Percentiles rank a stretch among this genome's conserved stretches.
These are phyloP conservation scores for Drosophila obscura DNA, from an alignment of 1,140 invertebrate genomes.

Conservation along the genomic window DNA sequence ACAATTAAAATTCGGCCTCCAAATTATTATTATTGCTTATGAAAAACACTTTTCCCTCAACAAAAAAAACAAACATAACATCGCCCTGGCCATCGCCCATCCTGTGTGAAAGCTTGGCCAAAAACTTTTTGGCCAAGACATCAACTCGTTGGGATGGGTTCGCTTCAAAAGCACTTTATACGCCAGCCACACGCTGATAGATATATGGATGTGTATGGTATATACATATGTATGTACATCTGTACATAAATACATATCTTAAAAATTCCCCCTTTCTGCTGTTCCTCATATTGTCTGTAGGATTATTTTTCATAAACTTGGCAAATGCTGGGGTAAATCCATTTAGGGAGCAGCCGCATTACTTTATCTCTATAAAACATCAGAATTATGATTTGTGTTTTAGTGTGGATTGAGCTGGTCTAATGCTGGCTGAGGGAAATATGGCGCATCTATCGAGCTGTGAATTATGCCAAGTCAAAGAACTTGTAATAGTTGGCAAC, in stretches of 20 bases:
- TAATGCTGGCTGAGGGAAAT: conserved; percentile 24
- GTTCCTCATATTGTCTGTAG: conserved; percentile 30
- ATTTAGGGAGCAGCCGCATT: conserved; percentile 74
- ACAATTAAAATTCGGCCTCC: conserved; percentile 78
- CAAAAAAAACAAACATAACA: background rate
- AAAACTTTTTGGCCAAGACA: conserved; percentile 50
- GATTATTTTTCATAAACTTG: conserved; percentile 81
- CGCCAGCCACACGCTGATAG: conserved; percentile 55
- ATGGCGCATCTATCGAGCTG: conserved; percentile 20
- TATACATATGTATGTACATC: conserved; percentile 22
- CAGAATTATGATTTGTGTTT: conserved; percentile 71
- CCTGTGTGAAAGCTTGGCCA: conserved; percentile 22
- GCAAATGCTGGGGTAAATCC: conserved; percentile 76
- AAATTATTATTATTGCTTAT: conserved; percentile 81
- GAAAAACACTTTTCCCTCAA: conserved; percentile 71
- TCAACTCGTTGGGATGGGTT: conserved; percentile 64
- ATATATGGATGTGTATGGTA: conserved; percentile 40
- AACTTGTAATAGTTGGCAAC: conserved; percentile 56
- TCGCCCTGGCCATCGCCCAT: conserved; percentile 15
- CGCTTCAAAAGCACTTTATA: conserved; percentile 80
- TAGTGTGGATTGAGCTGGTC: conserved; percentile 28
- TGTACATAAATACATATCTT: conserved; percentile 2
- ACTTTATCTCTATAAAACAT: conserved; percentile 76
- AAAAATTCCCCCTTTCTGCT: conserved; percentile 1
- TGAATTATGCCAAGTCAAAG: conserved; percentile 55